A percentile compares a stretch with the other conserved stretches of the same genome.
Evolutionary conservation across 30 jellyfish, hydroid and myxozoan species (phyloP).

Genomic region (Morbakka virulenta): DNA sequence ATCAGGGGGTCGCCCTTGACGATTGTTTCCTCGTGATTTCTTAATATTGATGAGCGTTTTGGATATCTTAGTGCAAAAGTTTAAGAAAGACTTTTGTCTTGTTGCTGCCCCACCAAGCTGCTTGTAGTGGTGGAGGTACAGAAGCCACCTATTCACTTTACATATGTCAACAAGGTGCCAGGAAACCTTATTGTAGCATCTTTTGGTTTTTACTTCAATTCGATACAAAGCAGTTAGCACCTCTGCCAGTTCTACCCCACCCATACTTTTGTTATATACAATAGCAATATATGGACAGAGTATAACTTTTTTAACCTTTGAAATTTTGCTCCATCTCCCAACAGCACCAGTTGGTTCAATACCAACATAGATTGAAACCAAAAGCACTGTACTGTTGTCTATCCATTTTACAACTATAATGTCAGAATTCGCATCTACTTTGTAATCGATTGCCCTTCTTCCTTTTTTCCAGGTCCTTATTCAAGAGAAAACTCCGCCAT

Average conservation of each 20-base stretch:
- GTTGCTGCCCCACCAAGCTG: too few species aligned
- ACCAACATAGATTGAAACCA: conserved; percentile 60
- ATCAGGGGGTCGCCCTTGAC: too few species aligned
- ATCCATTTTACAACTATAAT: conserved; percentile 62
- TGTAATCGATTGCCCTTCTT: conserved; percentile 48
- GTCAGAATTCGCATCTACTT: conserved; percentile 56
- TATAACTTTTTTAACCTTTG: conserved; percentile 38
- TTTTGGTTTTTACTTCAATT: conserved; percentile 36
- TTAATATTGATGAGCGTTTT: too few species aligned
- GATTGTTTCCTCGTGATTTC: too few species aligned
- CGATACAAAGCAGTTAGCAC: conserved; percentile 61
- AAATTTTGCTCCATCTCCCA: conserved; percentile 55
- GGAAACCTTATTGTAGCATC: conserved; percentile 68
- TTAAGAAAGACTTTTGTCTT: too few species aligned
- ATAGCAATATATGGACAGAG: conserved; percentile 53
- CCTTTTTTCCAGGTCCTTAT: conserved; percentile 46
- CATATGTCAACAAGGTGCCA: conserved; percentile 57
- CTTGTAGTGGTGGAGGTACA: conserved; percentile 34
- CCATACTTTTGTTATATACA: conserved; percentile 65
- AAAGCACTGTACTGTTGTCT: conserved; percentile 59
- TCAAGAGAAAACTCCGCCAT: too few species aligned
- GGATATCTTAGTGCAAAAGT: too few species aligned
- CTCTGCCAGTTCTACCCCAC: conserved; percentile 87
- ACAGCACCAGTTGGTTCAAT: conserved; percentile 51
- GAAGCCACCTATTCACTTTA: conserved; percentile 54